Conservation (phyloP, 2,113 vertebrate species). For the Ictalurus furcatus region DNA sequence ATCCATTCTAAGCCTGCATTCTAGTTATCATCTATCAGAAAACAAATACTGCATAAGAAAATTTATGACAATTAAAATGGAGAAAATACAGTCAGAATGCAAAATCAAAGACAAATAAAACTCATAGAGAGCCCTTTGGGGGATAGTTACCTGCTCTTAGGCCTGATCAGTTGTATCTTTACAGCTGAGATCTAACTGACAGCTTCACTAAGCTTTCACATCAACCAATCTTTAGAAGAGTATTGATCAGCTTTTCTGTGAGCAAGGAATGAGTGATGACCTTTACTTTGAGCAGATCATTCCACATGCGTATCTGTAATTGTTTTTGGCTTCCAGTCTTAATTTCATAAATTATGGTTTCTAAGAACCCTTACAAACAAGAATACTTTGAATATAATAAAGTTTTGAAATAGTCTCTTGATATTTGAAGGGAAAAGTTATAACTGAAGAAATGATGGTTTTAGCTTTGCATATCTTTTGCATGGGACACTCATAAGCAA, state of each 20-base stretch:
- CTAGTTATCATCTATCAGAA: background rate
- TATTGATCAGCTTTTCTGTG: slow-evolving; percentile 62
- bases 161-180: slow-evolving; percentile 51
- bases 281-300: slow-evolving; percentile 57
- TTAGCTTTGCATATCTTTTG: background rate
- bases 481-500: background rate
- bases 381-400: background rate
- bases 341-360: slow-evolving; percentile 1
- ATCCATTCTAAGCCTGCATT: background rate
- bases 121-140: background rate
- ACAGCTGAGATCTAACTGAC: slow-evolving; percentile 49
- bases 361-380: background rate
- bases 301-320: background rate
- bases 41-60: background rate
- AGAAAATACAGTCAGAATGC: background rate
- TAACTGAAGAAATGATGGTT: background rate
- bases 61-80: background rate
- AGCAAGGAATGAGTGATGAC: slow-evolving; percentile 54
- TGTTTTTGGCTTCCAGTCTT: slow-evolving; percentile 31
- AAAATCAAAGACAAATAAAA: background rate
- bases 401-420: background rate
- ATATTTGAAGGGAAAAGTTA: background rate
- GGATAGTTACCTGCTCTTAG: slow-evolving; percentile 44
- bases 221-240: slow-evolving; percentile 53
- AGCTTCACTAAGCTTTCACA: slow-evolving; percentile 50